Evolutionary conservation across 2,113 vertebrate species (phyloP).

Genomic region (Xiphorhynchus elegans): DNA sequence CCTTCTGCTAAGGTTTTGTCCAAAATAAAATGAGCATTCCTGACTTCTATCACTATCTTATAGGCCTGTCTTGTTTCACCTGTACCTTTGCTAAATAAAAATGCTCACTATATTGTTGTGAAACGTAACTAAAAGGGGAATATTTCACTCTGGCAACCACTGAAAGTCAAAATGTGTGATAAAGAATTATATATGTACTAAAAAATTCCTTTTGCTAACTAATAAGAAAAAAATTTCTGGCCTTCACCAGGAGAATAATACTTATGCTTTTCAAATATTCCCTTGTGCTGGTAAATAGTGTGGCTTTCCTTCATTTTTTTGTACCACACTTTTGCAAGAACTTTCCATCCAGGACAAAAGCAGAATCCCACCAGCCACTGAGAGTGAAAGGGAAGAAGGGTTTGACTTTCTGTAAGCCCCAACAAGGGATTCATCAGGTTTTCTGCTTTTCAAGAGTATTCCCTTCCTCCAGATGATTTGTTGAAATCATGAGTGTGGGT

Average conservation of each 20-base stretch:
- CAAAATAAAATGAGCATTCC: neutral
- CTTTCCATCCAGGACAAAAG: neutral
- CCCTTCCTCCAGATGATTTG: neutral
- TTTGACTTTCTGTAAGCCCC: neutral
- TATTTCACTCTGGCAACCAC: neutral
- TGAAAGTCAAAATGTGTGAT: neutral
- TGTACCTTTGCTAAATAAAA: neutral
- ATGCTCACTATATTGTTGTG: neutral
- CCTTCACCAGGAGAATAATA: neutral
- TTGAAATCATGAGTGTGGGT: neutral
- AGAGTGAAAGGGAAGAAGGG: neutral
- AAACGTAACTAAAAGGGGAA: neutral
- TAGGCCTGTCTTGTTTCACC: neutral
- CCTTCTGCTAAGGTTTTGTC: neutral
- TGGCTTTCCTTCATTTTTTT: neutral
- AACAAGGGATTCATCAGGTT: neutral
- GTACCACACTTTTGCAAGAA: neutral
- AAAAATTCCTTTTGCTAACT: neutral
- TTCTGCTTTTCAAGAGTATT: neutral
- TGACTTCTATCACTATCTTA: neutral
- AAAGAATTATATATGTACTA: neutral
- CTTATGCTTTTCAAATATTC: neutral
- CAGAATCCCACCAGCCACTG: neutral
- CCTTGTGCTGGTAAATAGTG: neutral
- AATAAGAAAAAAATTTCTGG: neutral